Conservation (phyloP, 2,888 invertebrate genomes). For the Paralinhomoeus sp. region DNA sequence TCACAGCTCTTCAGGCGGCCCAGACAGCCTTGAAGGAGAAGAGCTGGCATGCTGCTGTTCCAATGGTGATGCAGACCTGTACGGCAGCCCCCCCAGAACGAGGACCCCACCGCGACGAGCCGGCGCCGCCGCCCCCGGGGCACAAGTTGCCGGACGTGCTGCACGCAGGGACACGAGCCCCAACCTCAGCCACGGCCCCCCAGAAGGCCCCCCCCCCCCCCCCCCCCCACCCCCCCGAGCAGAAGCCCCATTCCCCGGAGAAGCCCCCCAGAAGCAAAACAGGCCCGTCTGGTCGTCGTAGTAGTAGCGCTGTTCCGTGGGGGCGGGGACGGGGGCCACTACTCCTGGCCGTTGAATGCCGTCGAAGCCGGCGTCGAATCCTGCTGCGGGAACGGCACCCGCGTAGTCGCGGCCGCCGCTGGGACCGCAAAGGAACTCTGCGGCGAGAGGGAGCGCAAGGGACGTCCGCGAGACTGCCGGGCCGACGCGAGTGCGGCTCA, state of each 20-base stretch:
- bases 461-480: background rate
- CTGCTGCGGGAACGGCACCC: background rate
- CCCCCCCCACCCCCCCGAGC: too few species aligned
- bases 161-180: too few species aligned
- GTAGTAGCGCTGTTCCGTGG: background rate
- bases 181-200: too few species aligned
- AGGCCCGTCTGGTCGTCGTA: constrained; percentile 5
- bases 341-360: background rate
- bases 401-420: background rate
- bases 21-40: constrained; percentile 22
- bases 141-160: too few species aligned
- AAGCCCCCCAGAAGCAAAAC: too few species aligned
- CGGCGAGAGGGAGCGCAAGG: background rate
- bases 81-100: too few species aligned
- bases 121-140: too few species aligned
- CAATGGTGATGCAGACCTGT: too few species aligned
- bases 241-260: too few species aligned
- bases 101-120: too few species aligned
- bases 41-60: constrained; percentile 21
- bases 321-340: background rate
- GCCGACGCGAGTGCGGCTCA: background rate
- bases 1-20: constrained; percentile 23
- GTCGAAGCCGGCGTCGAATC: background rate
- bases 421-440: background rate
- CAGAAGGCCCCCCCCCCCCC: too few species aligned